Evolutionary conservation across 2,888 invertebrate genomes (phyloP), one percentile per base, ranked within the genome.

Genomic region (Scaeva pyrastri): DNA sequence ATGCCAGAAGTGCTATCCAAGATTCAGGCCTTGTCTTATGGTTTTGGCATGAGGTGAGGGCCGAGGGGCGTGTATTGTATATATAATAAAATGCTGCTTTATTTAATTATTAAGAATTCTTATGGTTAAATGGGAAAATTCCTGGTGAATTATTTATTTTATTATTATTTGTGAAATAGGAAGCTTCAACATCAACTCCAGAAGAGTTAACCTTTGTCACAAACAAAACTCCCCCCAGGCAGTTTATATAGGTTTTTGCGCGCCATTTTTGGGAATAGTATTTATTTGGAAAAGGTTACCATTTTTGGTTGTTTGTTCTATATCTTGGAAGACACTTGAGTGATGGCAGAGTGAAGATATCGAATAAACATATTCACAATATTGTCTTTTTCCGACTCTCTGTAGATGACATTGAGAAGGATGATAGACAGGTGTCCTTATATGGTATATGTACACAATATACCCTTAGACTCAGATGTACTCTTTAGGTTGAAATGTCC

Each of bases 81-180:
- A n/a, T n/a, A 31, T 31, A 31, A 81, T 71, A 64, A 71, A 71
- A 58, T 71, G 41, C 8, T 43, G 14, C 31, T 31, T 31, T 50
- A 48, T 71, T 76, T 71, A 81, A 81, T 81, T 71, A 81, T 81
- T 81, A 39, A 81, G 71, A 43, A 48, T 45, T 31, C 43, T 31
- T 72, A n/a, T 41, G 79, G 79, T 70, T 71, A 62, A 56, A 43
- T 66, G 45, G 48, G 16, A 52, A 68, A 68, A 68, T 68, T 78
- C 62, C 56, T 41, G 0, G n/a, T 26, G 39, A 52, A 68, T 50
- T 56, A 39, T 66, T n/a, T n/a, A n/a, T n/a, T n/a, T n/a, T n/a
- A n/a, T n/a, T n/a, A n/a, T 52, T 41, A 14, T 23, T 43, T 23
- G 16, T 8, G n/a, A 21, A 68, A 39, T 23, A 21, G 45, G 66